phyloP scores from a whole-genome alignment of 2,797 vertebrate species.

The Dallia pectoralis region DNA sequence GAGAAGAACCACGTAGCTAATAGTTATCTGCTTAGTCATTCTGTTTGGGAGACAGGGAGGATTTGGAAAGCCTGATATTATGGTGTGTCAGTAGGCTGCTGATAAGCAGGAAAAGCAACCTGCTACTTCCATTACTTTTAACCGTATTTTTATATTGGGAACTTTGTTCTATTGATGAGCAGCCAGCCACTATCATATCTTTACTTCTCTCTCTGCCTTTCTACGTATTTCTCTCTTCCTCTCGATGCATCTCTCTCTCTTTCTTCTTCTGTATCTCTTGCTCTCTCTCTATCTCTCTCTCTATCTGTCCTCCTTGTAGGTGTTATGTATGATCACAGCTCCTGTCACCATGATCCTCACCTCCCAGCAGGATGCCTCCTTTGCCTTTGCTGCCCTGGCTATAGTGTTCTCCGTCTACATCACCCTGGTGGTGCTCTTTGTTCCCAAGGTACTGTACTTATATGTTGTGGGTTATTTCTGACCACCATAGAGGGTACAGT shows the following conservation, averaged over 20 bases:
- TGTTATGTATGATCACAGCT: conserved; percentile 84
- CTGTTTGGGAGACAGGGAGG: conserved; percentile 46
- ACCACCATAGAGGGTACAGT: too few species aligned
- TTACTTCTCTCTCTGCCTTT: conserved; percentile 28
- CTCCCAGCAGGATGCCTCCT: conserved; percentile 83
- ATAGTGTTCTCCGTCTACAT: conserved; percentile 86
- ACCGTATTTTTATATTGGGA: conserved; percentile 60
- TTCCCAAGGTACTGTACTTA: conserved; percentile 74
- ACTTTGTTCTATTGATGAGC: conserved; percentile 55
- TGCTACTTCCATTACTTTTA: conserved; percentile 64
- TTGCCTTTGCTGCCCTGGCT: conserved; percentile 81
- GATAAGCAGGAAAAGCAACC: too few species aligned
- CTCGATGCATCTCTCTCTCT: conserved; percentile 20
- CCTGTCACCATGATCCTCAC: conserved; percentile 86
- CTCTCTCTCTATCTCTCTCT: conserved; percentile 25
- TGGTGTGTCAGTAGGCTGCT: conserved; percentile 41
- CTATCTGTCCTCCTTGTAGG: conserved; percentile 56
- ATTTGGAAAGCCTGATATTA: conserved; percentile 41
- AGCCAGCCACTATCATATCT: conserved; percentile 59
- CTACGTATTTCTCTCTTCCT: background rate
- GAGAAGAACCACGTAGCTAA: too few species aligned
- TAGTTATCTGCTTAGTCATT: conserved; percentile 9
- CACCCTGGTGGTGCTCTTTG: conserved; percentile 83
- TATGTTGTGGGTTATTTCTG: background rate
- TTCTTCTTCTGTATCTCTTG: too few species aligned